phyloP scores from a whole-genome alignment of 2,888 invertebrate species.

The Ditylenchus weischeri region DNA sequence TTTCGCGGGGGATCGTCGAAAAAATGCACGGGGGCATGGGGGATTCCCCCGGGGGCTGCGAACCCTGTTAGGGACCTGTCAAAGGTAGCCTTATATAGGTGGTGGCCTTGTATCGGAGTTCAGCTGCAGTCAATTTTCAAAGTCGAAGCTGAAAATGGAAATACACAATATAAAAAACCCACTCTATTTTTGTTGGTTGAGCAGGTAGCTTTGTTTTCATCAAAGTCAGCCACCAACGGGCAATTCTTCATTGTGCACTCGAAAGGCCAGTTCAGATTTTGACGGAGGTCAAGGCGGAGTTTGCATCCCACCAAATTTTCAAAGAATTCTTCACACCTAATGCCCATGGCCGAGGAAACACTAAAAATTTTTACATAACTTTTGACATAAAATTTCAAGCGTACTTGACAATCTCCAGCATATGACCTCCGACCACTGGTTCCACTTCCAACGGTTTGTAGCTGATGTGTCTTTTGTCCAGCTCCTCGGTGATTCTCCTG shows the following conservation, averaged over 20 bases:
- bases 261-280: constrained; percentile 40
- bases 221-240: constrained; percentile 43
- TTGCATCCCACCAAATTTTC: constrained; percentile 38
- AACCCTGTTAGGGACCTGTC: too few relatives aligned
- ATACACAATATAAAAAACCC: too few relatives aligned
- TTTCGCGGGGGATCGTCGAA: too few relatives aligned
- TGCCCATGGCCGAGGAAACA: constrained; percentile 11
- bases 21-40: too few relatives aligned
- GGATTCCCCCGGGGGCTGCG: too few relatives aligned
- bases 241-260: constrained; percentile 47
- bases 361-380: constrained; percentile 1
- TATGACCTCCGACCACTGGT: constrained; percentile 44
- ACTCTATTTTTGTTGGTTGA: constrained; percentile 10
- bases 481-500: constrained; percentile 35
- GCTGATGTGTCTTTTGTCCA: constrained; percentile 39
- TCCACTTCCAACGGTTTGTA: constrained; percentile 34
- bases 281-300: constrained; percentile 42
- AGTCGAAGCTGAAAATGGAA: too few relatives aligned
- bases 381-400: constrained; percentile 15
- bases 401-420: constrained; percentile 30
- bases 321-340: constrained; percentile 37
- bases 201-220: constrained; percentile 15
- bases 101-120: too few relatives aligned
- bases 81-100: too few relatives aligned
- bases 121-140: too few relatives aligned